These are phyloP conservation scores for Phylloscopus collybita DNA, from an alignment of 2,797 vertebrate genomes.

Conservation along the genomic window DNA sequence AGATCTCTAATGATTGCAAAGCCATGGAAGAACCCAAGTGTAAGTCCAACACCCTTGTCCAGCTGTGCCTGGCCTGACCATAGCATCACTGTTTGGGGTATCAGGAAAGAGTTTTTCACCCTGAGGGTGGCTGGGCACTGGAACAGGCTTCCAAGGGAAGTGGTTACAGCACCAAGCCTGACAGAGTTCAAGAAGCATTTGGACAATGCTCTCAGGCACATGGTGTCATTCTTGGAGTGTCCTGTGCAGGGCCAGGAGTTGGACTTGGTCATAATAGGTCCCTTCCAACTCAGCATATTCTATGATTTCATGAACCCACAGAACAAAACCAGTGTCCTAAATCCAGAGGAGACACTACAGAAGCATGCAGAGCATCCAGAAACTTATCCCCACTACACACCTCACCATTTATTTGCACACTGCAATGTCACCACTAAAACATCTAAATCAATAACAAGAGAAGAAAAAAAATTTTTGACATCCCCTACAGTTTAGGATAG, in stretches of 20 bases:
- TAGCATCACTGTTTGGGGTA: background rate
- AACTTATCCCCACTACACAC: background rate
- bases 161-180: background rate
- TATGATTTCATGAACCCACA: background rate
- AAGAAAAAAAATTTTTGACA: background rate
- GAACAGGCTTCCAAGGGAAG: background rate
- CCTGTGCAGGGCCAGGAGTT: background rate
- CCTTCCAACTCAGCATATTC: background rate
- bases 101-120: background rate
- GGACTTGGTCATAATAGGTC: background rate
- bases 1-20: background rate
- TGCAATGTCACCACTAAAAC: background rate
- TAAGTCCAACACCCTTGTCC: background rate
- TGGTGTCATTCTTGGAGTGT: background rate
- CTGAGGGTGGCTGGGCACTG: background rate
- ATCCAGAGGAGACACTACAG: background rate
- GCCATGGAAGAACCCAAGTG: background rate
- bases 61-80: background rate
- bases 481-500: slow-evolving; percentile 25
- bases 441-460: background rate
- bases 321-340: background rate
- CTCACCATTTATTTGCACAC: background rate
- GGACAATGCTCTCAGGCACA: background rate
- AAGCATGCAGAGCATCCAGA: slow-evolving; percentile 15
- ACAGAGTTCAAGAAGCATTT: background rate